Evolutionary conservation across 2,113 vertebrate genomes (phyloP).

Genomic region (Fulica atra): DNA sequence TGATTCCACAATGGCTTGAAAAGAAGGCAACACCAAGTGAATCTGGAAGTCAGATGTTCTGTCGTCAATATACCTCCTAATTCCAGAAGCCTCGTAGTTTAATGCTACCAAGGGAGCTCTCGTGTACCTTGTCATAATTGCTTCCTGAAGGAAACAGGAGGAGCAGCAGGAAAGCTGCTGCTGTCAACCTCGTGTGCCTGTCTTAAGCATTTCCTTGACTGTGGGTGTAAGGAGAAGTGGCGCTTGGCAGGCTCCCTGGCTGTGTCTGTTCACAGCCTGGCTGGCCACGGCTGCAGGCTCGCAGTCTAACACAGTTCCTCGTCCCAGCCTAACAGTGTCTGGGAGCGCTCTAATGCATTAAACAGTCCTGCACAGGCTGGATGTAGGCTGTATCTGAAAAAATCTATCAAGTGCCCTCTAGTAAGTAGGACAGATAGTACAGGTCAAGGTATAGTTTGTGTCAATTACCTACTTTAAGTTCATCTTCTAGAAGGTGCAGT

Average conservation of each 20-base stretch:
- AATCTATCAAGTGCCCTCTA: neutral
- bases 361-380: neutral
- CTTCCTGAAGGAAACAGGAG: neutral
- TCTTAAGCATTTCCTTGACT: neutral
- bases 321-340: neutral
- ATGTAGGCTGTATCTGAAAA: neutral
- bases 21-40: neutral
- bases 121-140: neutral
- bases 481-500: neutral
- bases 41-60: neutral
- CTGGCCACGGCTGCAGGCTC: neutral
- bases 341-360: neutral
- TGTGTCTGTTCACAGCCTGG: neutral
- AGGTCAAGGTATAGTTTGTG: neutral
- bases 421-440: neutral
- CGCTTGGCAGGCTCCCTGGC: neutral
- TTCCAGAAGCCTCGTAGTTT: neutral
- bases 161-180: neutral
- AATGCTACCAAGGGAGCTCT: neutral
- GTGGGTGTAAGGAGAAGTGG: neutral
- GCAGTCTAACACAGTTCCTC: neutral
- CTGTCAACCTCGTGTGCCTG: neutral
- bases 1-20: neutral
- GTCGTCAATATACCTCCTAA: neutral
- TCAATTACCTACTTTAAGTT: neutral